These are phyloP conservation scores for Patella vulgata DNA, from an alignment of 1,140 invertebrate genomes.

Conservation along the genomic window DNA sequence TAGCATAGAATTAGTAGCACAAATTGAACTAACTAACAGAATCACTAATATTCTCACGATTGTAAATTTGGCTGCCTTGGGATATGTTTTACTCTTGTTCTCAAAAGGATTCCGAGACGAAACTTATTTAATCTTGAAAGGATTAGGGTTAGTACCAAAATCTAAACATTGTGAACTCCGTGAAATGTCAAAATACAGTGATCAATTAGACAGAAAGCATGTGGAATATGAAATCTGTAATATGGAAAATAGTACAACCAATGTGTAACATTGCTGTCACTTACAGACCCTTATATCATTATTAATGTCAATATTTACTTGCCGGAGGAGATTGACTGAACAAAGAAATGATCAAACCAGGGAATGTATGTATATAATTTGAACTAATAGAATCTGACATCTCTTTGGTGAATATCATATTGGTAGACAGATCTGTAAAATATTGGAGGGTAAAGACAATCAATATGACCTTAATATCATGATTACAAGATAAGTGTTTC, in stretches of 20 bases:
- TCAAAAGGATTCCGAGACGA: constrained; percentile 26
- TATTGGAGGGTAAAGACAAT: too few species aligned
- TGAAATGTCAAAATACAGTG: constrained; percentile 8
- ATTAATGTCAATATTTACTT: too few species aligned
- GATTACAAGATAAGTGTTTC: too few species aligned
- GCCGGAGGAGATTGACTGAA: too few species aligned
- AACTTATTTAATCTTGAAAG: constrained; percentile 1
- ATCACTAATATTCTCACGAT: constrained; percentile 31
- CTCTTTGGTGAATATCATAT: too few species aligned
- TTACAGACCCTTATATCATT: too few species aligned
- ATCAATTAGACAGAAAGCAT: constrained; percentile 10
- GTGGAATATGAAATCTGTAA: constrained; percentile 35
- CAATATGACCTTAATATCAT: too few species aligned
- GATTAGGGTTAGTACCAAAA: constrained; percentile 10
- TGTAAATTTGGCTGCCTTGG: constrained; percentile 24
- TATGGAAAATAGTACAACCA: background rate
- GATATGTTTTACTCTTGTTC: constrained; percentile 26
- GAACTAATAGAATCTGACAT: too few species aligned
- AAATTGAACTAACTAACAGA: constrained; percentile 36
- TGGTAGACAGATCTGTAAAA: too few species aligned
- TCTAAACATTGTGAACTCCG: constrained; percentile 38
- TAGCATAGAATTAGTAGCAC: constrained; percentile 24
- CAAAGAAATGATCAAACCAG: too few species aligned
- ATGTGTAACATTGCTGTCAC: too few species aligned
- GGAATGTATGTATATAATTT: too few species aligned